A percentile compares a stretch with the other conserved stretches of the same genome.
Evolutionary conservation across 1,140 invertebrate genomes (phyloP).

Genomic region (Drosophila navojoa): DNA sequence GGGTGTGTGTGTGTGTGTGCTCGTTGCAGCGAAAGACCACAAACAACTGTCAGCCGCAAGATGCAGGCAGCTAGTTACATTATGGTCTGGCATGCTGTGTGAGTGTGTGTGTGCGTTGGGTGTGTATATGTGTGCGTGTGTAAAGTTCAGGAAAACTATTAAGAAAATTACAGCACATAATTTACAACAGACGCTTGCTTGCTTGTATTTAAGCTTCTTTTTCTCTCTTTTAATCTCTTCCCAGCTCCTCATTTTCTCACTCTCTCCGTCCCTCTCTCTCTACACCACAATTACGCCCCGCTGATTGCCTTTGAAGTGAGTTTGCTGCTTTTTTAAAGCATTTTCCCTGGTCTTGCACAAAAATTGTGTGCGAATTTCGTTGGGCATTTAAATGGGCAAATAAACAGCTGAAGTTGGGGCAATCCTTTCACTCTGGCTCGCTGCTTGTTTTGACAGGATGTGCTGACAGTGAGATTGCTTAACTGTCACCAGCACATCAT

Average conservation of each 20-base stretch:
- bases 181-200: constrained; percentile 53
- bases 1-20: not conserved
- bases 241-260: not conserved
- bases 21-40: constrained; percentile 15
- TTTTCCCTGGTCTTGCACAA: not conserved
- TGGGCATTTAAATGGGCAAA: constrained; percentile 66
- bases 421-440: constrained; percentile 44
- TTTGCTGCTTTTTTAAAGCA: constrained; percentile 21
- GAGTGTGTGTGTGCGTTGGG: constrained; percentile 3
- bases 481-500: constrained; percentile 65
- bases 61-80: constrained; percentile 8
- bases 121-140: constrained; percentile 5
- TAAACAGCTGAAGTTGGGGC: constrained; percentile 64
- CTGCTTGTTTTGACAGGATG: constrained; percentile 2
- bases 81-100: not conserved
- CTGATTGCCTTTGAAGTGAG: constrained; percentile 57
- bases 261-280: not conserved
- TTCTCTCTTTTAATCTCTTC: not conserved
- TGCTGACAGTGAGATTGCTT: constrained; percentile 44
- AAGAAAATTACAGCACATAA: constrained; percentile 72
- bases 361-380: constrained; percentile 16
- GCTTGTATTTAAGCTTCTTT: not conserved
- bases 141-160: constrained; percentile 64
- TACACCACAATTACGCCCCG: constrained; percentile 27
- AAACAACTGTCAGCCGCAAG: constrained; percentile 22